phyloP scores from a whole-genome alignment of 1,140 invertebrate genomes.

The Wasmannia auropunctata region DNA sequence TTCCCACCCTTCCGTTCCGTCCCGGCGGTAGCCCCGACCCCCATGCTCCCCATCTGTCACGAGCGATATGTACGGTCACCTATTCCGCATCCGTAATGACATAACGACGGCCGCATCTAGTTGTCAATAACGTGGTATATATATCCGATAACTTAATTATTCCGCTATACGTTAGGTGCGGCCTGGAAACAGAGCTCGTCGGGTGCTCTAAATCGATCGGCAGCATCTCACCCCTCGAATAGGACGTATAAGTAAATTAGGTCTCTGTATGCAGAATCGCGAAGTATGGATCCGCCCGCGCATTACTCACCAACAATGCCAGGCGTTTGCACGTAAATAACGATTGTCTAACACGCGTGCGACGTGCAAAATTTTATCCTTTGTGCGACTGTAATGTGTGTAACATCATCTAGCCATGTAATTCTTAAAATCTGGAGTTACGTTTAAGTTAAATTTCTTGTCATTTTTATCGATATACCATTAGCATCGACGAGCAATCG shows the following conservation, averaged over 20 bases:
- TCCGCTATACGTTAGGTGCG: conserved; percentile 47
- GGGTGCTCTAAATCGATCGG: conserved; percentile 29
- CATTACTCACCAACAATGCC: conserved; percentile 19
- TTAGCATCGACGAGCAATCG: neutral
- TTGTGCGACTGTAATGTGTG: neutral
- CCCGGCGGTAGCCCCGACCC: no score
- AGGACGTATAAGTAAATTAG: conserved; percentile 50
- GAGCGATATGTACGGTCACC: conserved; percentile 14
- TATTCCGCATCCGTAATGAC: conserved; percentile 48
- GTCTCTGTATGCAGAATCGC: conserved; percentile 23
- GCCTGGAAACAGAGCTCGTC: conserved; percentile 13
- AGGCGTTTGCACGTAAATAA: conserved; percentile 19
- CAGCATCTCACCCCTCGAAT: conserved; percentile 12
- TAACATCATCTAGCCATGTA: neutral
- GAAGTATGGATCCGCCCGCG: conserved; percentile 6
- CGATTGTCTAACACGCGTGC: neutral
- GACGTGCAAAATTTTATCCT: conserved; percentile 11
- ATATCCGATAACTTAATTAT: conserved; percentile 58
- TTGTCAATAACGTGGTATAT: conserved; percentile 51
- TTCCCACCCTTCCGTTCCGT: neutral
- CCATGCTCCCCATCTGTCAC: conserved; percentile 1
- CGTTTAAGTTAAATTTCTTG: neutral
- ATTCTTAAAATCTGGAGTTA: neutral
- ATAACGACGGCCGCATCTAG: conserved; percentile 52
- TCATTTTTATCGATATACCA: neutral